Percentiles rank a stretch among this genome's conserved stretches.
Evolutionary conservation across 2,113 vertebrate genomes (phyloP).

Genomic region (Myodes glareolus): DNA sequence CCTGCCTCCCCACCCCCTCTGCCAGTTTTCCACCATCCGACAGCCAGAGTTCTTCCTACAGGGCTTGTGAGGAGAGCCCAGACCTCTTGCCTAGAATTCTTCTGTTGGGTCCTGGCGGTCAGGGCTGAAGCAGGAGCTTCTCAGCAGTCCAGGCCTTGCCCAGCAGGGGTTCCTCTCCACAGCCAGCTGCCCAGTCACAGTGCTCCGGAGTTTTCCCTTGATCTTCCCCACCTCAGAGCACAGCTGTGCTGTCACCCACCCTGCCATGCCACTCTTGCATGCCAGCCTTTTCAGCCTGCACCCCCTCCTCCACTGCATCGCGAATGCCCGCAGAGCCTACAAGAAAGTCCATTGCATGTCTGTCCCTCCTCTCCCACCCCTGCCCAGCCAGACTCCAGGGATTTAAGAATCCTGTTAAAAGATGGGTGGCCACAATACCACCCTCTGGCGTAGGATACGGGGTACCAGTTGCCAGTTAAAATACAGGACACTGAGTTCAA

Average conservation of each 20-base stretch:
- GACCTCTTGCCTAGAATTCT: neutral
- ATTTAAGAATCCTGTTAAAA: neutral
- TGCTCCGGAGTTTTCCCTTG: neutral
- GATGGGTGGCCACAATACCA: neutral
- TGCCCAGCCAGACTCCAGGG: neutral
- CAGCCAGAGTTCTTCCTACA: neutral
- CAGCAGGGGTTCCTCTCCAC: neutral
- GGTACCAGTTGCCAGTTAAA: constrained; percentile 16
- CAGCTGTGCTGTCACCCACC: neutral
- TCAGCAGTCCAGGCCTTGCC: neutral
- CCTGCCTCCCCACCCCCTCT: neutral
- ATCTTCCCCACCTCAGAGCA: neutral
- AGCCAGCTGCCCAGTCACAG: neutral
- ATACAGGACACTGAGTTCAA: neutral
- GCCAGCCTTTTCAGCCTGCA: neutral
- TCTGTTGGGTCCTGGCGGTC: neutral
- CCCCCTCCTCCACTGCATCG: neutral
- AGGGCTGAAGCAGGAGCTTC: neutral
- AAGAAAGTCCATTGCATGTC: neutral
- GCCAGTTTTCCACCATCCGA: neutral
- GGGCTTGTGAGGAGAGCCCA: neutral
- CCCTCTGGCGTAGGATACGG: neutral
- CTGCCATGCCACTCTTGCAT: neutral
- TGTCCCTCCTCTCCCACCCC: neutral
- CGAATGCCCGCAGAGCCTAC: neutral